Percentiles rank a stretch among this genome's conserved stretches.
phyloP scores from a whole-genome alignment of 1,140 invertebrate species.

The Pemphigus obesinymphae region DNA sequence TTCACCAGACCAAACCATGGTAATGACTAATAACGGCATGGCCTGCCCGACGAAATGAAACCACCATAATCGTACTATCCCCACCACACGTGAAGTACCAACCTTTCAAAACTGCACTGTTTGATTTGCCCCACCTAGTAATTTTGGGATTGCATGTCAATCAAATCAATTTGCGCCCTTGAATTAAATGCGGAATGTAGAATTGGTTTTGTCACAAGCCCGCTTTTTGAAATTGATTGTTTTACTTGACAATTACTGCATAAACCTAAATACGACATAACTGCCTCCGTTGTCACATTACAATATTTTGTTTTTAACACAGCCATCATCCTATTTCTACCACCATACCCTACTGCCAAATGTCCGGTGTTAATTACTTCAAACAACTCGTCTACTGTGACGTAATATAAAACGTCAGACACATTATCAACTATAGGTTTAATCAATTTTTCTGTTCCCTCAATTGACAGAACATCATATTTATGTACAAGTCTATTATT shows the following conservation, averaged over 20 bases:
- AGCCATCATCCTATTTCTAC: background rate
- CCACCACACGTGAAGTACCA: too few relatives aligned
- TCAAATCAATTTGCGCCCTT: background rate
- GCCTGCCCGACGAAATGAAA: too few relatives aligned
- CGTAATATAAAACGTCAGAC: background rate
- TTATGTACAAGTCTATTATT: background rate
- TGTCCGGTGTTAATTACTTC: background rate
- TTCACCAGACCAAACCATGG: too few relatives aligned
- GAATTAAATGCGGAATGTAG: background rate
- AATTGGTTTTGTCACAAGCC: background rate
- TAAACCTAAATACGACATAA: background rate
- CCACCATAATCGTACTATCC: too few relatives aligned
- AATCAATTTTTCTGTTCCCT: background rate
- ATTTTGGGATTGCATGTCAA: background rate
- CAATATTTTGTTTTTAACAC: conserved; percentile 10
- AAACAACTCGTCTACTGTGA: conserved; percentile 9
- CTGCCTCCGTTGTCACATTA: background rate
- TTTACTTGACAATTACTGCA: background rate
- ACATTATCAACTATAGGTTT: background rate
- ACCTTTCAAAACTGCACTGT: too few relatives aligned
- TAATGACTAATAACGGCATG: too few relatives aligned
- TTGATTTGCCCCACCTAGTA: too few relatives aligned
- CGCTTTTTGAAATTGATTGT: background rate
- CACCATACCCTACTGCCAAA: background rate
- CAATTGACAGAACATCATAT: background rate